Base-by-base conservation (phyloP, 2,888 invertebrate species). In the Netelia inedita region DNA sequence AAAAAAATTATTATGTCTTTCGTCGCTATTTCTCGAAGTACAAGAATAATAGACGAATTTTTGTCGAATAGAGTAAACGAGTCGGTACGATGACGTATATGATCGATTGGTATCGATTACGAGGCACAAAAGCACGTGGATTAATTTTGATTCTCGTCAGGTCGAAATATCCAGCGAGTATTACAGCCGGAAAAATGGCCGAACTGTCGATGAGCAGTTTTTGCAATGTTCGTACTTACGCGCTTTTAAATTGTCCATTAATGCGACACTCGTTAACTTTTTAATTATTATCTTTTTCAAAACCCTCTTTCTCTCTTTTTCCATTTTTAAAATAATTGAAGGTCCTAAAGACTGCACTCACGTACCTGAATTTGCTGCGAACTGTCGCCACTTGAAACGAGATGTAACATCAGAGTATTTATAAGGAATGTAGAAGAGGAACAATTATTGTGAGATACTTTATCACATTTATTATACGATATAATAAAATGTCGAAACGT, bases 111-210 rank as follows among this genome's bases (percentile, higher is more conserved):
- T 90, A 92, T 59, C 85, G 85, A 55, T 73, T 92, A 8, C 89
- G 88, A 8, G 68, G 73, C 2, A 89, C 85, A 10, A 87, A 85
- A 53, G 89, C 91, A 0, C 85, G 87, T 0, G 88, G 85, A 23
- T 71, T 92, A n/a, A 90, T 89, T 59, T 63, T 91, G 57, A 61
- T 92, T 19, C 83, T 91, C 6, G 57, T 88, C 0, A 86, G 89
- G 23, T 85, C 91, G 0, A 92, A 89, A 66, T 78, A 86, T 63
- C 89, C 91, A 0, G 85, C 85, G 1, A 89, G 88, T 75, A 87
- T 92, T n/a, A 92, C 92, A 10, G 92, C 92, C 61, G 92, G 92
- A 19, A 92, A 91, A 84, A 74, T 92, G 79, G 83, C 89, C 2
- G 87, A 89, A 16, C 59, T 92, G 14, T 92, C 92, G 0, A 74